phyloP scores from a whole-genome alignment of 2,797 vertebrate species.

The Denticeps clupeoides region DNA sequence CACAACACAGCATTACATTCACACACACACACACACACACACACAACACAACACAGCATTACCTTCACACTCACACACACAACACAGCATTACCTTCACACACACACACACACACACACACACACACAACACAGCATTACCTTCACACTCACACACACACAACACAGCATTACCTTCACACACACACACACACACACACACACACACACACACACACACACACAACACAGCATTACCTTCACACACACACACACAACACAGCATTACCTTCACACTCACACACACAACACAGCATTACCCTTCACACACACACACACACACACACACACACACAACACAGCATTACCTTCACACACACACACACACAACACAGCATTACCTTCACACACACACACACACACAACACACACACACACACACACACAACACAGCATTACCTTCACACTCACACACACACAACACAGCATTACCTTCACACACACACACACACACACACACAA shows the following conservation, averaged over 20 bases:
- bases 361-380: slow-evolving; percentile 6
- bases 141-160: slow-evolving; percentile 7
- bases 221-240: background rate
- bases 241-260: background rate
- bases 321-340: too few species aligned
- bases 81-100: background rate
- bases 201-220: background rate
- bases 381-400: slow-evolving; percentile 6
- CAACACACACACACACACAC: background rate
- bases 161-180: too few species aligned
- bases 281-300: background rate
- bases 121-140: slow-evolving; percentile 11
- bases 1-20: background rate
- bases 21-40: background rate
- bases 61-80: background rate
- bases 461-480: background rate
- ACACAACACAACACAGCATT: background rate
- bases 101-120: too few species aligned
- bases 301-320: too few species aligned
- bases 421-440: background rate
- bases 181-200: background rate
- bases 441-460: background rate
- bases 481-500: background rate
- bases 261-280: background rate
- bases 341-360: slow-evolving; percentile 12